These are phyloP conservation scores for Synaphobranchus kaupii DNA, from an alignment of 2,797 vertebrate genomes.

Conservation along the genomic window DNA sequence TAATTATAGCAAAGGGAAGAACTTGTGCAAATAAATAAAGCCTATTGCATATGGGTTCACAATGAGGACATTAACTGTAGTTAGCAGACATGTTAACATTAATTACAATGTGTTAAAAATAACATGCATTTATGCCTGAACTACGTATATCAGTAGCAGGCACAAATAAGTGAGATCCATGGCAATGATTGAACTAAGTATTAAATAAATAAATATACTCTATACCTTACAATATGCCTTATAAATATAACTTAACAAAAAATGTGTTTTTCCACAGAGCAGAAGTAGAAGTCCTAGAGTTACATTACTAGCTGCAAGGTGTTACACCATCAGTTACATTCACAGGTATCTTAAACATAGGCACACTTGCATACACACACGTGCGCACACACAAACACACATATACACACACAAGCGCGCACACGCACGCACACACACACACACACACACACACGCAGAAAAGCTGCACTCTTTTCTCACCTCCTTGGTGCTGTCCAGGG, in stretches of 20 bases:
- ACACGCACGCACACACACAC: neutral
- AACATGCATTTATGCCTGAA: neutral
- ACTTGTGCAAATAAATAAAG: neutral
- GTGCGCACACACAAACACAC: neutral
- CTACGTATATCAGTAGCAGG: neutral
- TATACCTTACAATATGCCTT: neutral
- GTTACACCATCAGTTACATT: neutral
- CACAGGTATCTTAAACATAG: neutral
- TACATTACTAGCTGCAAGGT: neutral
- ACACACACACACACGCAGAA: constrained; percentile 4
- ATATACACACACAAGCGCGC: neutral
- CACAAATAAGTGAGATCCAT: neutral
- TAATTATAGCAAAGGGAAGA: neutral
- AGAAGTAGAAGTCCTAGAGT: neutral
- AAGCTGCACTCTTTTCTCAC: constrained; percentile 46
- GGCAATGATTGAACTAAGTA: neutral
- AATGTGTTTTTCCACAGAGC: neutral
- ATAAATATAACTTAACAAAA: neutral
- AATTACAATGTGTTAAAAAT: no score
- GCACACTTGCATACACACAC: neutral
- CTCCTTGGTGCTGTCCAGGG: constrained; percentile 32
- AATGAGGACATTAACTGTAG: neutral
- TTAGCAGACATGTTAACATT: neutral
- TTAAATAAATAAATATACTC: neutral
- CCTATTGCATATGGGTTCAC: neutral